Evolutionary conservation across 1,140 invertebrate genomes (phyloP).

Genomic region (Drosophila paulistorum): DNA sequence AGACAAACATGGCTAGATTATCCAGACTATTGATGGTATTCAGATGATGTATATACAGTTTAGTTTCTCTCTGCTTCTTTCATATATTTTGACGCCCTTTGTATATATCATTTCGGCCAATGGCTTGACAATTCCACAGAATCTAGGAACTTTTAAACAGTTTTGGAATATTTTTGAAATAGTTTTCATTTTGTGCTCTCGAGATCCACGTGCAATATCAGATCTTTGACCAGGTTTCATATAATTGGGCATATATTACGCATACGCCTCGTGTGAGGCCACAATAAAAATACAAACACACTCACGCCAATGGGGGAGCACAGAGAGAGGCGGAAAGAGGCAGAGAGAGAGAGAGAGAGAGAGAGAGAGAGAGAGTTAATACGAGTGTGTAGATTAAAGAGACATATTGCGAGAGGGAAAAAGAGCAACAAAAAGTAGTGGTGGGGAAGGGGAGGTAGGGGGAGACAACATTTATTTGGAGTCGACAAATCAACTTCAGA

Average conservation of each 20-base stretch:
- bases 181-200: neutral
- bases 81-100: too few species aligned
- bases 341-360: neutral
- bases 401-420: neutral
- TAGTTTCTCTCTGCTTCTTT: too few species aligned
- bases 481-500: conserved; percentile 11
- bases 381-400: neutral
- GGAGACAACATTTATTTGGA: conserved; percentile 14
- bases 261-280: conserved; percentile 45
- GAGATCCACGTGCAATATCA: neutral
- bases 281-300: neutral
- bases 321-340: neutral
- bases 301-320: too few species aligned
- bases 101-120: too few species aligned
- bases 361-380: conserved; percentile 1
- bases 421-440: neutral
- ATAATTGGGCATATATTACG: conserved; percentile 34
- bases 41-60: too few species aligned
- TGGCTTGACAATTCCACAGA: too few species aligned
- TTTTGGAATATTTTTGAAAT: too few species aligned
- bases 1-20: too few species aligned
- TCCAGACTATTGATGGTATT: too few species aligned
- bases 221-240: neutral
- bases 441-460: neutral
- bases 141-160: too few species aligned